phyloP scores from a whole-genome alignment of 2,888 invertebrate species.

The Brachyptera putata region DNA sequence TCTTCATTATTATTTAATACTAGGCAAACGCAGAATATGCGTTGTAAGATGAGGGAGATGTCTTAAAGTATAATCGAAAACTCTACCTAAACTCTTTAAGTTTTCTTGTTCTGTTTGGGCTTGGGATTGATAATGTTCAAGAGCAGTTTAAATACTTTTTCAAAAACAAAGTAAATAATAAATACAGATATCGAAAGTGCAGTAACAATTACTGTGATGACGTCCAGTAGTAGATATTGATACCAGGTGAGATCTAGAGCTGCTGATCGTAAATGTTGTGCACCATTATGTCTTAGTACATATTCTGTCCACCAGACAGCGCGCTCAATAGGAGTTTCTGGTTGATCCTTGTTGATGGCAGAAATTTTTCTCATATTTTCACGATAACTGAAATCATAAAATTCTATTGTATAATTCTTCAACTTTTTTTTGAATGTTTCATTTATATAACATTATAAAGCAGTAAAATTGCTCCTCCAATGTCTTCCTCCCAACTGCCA shows the following conservation, averaged over 20 bases:
- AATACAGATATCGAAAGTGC: constrained; percentile 47
- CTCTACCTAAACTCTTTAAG: too few species aligned
- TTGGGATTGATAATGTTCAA: too few species aligned
- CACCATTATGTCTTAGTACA: constrained; percentile 41
- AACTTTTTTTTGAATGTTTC: too few species aligned
- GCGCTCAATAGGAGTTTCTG: constrained; percentile 38
- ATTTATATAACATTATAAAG: too few species aligned
- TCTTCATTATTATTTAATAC: too few species aligned
- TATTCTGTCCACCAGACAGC: constrained; percentile 42
- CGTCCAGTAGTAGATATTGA: background rate
- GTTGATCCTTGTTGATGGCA: constrained; percentile 34
- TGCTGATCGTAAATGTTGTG: constrained; percentile 34
- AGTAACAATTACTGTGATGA: background rate
- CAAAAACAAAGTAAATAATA: constrained; percentile 38
- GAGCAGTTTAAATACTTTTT: background rate
- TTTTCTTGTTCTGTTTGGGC: background rate
- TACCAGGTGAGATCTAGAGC: constrained; percentile 28
- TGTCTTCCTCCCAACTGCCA: too few species aligned
- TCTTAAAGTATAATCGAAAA: too few species aligned
- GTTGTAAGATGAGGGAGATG: too few species aligned
- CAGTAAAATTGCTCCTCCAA: too few species aligned
- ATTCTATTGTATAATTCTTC: too few species aligned
- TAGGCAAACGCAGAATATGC: too few species aligned
- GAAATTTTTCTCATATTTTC: background rate
- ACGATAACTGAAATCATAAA: background rate